Percentiles rank a stretch among this genome's conserved stretches.
phyloP scores from a whole-genome alignment of 2,888 invertebrate species.

The Argyra leucocephala region DNA sequence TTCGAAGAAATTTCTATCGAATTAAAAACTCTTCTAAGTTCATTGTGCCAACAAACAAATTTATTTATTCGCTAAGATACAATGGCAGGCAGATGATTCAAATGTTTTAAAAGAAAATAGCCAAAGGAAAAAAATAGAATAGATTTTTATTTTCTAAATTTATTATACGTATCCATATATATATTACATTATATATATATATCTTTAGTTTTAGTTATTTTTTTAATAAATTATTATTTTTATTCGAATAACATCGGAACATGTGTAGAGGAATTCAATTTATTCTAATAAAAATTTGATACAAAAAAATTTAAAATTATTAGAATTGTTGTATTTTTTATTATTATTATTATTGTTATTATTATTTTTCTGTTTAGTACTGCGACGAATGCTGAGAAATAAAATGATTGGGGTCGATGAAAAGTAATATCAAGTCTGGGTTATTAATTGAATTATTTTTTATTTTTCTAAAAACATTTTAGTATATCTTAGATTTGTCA shows the following conservation, averaged over 20 bases:
- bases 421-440: not conserved
- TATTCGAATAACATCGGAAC: not conserved
- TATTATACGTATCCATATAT: too few species aligned
- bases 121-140: not conserved
- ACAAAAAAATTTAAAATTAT: not conserved
- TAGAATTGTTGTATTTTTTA: not conserved
- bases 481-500: too few species aligned
- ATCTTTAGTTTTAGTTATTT: not conserved
- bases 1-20: too few species aligned
- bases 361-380: too few species aligned
- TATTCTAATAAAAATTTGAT: conserved; percentile 4
- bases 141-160: not conserved
- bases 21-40: not conserved
- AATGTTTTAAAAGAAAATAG: not conserved
- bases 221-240: not conserved
- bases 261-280: not conserved
- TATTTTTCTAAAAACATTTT: not conserved
- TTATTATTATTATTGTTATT: too few species aligned
- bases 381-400: too few species aligned
- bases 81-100: not conserved
- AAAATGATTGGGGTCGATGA: too few species aligned
- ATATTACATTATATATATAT: too few species aligned
- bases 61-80: not conserved
- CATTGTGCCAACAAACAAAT: not conserved
- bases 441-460: not conserved